phyloP scores from a whole-genome alignment of 1,140 invertebrate genomes.

The Pseudomyrmex dendroicus region DNA sequence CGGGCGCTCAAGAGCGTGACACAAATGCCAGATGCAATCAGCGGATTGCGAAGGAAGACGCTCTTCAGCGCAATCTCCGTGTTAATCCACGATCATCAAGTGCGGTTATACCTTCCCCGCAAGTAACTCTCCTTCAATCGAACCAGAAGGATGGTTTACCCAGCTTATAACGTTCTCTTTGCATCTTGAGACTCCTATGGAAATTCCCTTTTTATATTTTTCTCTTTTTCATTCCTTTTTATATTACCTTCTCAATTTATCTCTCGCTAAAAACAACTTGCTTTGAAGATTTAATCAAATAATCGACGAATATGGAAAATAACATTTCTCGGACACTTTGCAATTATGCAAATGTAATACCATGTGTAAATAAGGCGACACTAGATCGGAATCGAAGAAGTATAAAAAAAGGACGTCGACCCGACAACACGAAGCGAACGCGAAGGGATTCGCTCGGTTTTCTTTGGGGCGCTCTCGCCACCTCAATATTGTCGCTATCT shows the following conservation, averaged over 20 bases:
- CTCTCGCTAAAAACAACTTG: neutral
- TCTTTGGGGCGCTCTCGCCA: slow-evolving; percentile 51
- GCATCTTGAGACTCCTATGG: neutral
- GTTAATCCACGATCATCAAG: slow-evolving; percentile 75
- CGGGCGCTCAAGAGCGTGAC: slow-evolving; percentile 85
- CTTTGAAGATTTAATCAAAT: neutral
- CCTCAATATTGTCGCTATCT: slow-evolving; percentile 83
- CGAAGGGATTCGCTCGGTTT: slow-evolving; percentile 63
- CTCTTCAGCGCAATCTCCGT: slow-evolving; percentile 78
- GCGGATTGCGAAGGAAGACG: slow-evolving; percentile 70
- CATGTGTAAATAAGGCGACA: slow-evolving; percentile 6
- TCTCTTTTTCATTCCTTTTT: neutral
- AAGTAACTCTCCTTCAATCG: neutral
- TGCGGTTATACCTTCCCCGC: slow-evolving; percentile 7
- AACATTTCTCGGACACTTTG: neutral
- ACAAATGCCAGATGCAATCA: slow-evolving; percentile 86
- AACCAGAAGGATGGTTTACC: slow-evolving; percentile 16
- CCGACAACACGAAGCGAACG: neutral
- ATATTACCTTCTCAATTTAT: neutral
- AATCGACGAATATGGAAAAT: neutral
- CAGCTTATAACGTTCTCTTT: slow-evolving; percentile 11
- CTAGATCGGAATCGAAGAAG: neutral
- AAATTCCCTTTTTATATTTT: neutral
- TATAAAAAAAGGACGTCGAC: slow-evolving; percentile 31
- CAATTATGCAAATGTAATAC: slow-evolving; percentile 1